phyloP scores from a whole-genome alignment of 2,888 invertebrate genomes.

The Hartigia nigra region DNA sequence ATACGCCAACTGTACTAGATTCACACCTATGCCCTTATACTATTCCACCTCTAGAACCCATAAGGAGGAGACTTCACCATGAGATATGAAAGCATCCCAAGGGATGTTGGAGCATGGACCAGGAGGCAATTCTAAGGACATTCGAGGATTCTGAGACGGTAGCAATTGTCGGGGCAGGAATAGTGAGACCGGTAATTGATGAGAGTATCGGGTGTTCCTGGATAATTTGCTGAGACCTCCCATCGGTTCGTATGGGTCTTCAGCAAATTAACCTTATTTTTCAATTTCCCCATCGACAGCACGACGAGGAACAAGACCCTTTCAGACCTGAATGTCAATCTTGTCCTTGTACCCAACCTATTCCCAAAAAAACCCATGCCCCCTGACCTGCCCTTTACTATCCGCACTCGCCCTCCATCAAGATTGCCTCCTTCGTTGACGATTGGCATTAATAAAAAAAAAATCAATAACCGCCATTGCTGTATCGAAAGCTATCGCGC shows the following conservation, averaged over 20 bases:
- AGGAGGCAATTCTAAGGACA: neutral
- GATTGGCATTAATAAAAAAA: conserved; percentile 45
- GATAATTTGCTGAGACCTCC: conserved; percentile 34
- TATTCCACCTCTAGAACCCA: neutral
- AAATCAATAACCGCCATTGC: conserved; percentile 43
- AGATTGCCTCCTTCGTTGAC: conserved; percentile 17
- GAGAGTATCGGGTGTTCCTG: conserved; percentile 31
- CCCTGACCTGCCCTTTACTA: neutral
- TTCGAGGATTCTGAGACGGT: neutral
- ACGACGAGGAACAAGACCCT: neutral
- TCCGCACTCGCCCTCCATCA: neutral
- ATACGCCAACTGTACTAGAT: neutral
- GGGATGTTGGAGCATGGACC: neutral
- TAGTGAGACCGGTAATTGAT: conserved; percentile 22
- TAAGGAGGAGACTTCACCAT: neutral
- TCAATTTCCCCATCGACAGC: conserved; percentile 36
- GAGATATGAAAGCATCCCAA: neutral
- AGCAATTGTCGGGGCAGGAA: neutral
- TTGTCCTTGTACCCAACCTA: neutral
- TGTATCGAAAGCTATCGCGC: conserved; percentile 11
- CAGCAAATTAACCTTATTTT: conserved; percentile 46
- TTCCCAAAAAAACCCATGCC: neutral
- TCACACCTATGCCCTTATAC: neutral
- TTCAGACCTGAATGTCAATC: neutral
- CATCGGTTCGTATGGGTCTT: conserved; percentile 14